Conservation (phyloP, 1,140 invertebrate genomes). For the Nasonia giraulti region DNA sequence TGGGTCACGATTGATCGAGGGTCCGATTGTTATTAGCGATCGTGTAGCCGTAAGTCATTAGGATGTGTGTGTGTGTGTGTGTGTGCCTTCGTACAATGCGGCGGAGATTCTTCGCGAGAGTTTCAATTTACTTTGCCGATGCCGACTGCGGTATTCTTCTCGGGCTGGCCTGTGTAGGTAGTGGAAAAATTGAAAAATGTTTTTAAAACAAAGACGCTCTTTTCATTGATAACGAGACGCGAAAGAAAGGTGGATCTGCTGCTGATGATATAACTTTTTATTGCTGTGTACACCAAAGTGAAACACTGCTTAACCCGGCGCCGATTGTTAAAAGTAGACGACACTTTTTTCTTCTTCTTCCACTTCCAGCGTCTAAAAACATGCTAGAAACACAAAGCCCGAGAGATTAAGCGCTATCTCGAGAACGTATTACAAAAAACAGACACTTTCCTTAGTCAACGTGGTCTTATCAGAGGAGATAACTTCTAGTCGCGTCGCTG, state of each 20-base stretch:
- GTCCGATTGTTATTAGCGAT: constrained; percentile 17
- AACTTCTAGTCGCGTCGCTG: neutral
- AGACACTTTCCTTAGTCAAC: neutral
- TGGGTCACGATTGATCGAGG: constrained; percentile 22
- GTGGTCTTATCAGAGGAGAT: neutral
- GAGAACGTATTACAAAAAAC: neutral
- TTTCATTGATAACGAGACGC: neutral
- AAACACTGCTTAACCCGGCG: too few species aligned
- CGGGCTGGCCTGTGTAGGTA: too few species aligned
- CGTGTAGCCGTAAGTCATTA: neutral
- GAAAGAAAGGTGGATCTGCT: too few species aligned
- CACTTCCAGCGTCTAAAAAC: neutral
- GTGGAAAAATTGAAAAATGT: too few species aligned
- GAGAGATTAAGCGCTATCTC: neutral
- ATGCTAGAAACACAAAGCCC: constrained; percentile 3
- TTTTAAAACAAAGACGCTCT: neutral
- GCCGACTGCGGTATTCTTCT: too few species aligned
- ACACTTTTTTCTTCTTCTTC: neutral
- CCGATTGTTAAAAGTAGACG: neutral
- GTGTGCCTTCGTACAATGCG: neutral
- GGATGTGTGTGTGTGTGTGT: neutral
- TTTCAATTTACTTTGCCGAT: neutral
- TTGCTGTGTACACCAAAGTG: neutral
- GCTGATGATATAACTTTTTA: neutral
- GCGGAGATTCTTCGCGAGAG: neutral